Percentiles rank a stretch among this genome's conserved stretches.
phyloP scores from a whole-genome alignment of 53 echinoderm and acorn worm genomes.

The Astropecten irregularis region DNA sequence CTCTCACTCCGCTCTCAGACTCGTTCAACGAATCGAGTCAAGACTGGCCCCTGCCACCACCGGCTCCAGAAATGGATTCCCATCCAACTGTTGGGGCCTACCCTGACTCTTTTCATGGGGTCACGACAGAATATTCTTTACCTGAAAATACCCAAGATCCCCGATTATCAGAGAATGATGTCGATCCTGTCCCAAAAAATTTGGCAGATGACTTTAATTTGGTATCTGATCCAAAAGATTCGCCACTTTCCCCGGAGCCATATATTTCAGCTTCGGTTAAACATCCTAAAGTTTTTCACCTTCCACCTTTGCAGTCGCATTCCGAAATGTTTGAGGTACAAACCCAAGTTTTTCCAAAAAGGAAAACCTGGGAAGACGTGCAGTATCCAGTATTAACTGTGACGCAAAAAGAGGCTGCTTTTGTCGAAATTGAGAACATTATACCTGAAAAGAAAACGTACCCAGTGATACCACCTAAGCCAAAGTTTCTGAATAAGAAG shows the following conservation, averaged over 20 bases:
- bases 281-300: slow-evolving; percentile 24
- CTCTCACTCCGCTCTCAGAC: not conserved
- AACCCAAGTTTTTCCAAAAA: not conserved
- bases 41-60: not conserved
- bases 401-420: not conserved
- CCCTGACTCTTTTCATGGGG: too few species aligned
- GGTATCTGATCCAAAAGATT: not conserved
- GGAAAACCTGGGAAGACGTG: not conserved
- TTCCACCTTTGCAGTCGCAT: not conserved
- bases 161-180: too few species aligned
- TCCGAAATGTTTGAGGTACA: not conserved
- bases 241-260: slow-evolving; percentile 7
- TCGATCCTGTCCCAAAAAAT: too few species aligned
- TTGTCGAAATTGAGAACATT: not conserved
- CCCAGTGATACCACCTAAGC: slow-evolving; percentile 32
- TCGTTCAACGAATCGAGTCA: not conserved
- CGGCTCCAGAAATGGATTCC: not conserved
- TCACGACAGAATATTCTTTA: too few species aligned
- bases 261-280: slow-evolving; percentile 2
- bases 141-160: too few species aligned
- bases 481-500: not conserved
- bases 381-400: not conserved
- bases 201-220: too few species aligned
- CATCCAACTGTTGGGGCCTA: not conserved
- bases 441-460: slow-evolving; percentile 14